phyloP scores from a whole-genome alignment of 1,140 invertebrate species.

The Bombus polaris region DNA sequence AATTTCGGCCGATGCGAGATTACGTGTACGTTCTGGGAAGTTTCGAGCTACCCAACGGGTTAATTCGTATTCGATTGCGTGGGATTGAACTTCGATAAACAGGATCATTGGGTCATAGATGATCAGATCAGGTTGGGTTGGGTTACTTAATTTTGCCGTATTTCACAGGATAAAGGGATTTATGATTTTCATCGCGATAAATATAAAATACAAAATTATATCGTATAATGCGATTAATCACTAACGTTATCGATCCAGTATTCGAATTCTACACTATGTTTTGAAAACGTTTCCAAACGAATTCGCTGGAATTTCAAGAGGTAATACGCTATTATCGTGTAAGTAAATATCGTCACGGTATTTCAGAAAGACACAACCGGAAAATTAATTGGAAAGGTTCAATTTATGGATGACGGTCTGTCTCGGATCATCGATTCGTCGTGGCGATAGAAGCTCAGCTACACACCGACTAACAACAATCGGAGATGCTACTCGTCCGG shows the following conservation, averaged over 20 bases:
- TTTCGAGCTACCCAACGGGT: too few species aligned
- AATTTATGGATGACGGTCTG: background rate
- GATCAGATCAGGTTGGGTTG: background rate
- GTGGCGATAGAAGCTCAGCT: constrained; percentile 16
- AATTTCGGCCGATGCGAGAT: background rate
- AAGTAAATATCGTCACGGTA: too few species aligned
- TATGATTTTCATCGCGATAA: background rate
- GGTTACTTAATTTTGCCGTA: background rate
- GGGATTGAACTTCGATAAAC: background rate
- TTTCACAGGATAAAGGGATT: background rate
- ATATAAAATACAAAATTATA: background rate
- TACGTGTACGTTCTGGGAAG: background rate
- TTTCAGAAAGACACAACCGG: too few species aligned
- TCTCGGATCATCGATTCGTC: constrained; percentile 19
- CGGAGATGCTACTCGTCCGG: constrained; percentile 39
- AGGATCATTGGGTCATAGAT: too few species aligned
- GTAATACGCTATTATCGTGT: too few species aligned
- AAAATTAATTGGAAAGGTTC: constrained; percentile 6
- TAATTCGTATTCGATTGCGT: background rate
- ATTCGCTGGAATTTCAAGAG: too few species aligned
- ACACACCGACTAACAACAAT: constrained; percentile 15
- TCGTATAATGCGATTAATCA: background rate
- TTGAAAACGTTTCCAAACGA: too few species aligned
- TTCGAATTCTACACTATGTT: too few species aligned
- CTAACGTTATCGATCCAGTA: too few species aligned